Conservation (phyloP, 2,797 vertebrate genomes). For the Coregonus sp. region DNA sequence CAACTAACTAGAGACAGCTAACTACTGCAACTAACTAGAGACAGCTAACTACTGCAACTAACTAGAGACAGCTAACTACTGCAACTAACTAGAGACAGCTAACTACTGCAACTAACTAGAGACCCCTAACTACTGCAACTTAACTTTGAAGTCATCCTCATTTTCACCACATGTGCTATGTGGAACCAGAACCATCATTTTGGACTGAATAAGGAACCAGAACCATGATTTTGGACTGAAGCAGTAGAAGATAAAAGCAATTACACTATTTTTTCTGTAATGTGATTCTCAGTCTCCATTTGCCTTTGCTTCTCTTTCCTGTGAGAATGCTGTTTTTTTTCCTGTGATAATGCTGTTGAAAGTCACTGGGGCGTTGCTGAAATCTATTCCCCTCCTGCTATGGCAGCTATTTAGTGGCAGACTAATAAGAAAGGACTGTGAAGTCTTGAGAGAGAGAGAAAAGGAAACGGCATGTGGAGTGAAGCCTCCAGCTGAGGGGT, state of each 20-base stretch:
- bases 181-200: neutral
- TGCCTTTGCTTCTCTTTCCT: conserved; percentile 50
- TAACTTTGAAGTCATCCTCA: neutral
- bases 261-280: conserved; percentile 49
- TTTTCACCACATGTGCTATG: neutral
- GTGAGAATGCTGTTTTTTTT: conserved; percentile 37
- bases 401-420: conserved; percentile 57
- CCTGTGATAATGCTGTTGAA: conserved; percentile 44
- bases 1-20: no score
- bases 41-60: no score
- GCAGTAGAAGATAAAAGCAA: neutral
- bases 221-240: neutral
- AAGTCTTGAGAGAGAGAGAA: conserved; percentile 12
- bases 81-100: no score
- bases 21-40: no score
- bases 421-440: conserved; percentile 60
- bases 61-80: no score
- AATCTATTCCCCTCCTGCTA: conserved; percentile 61
- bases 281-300: conserved; percentile 55
- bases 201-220: neutral
- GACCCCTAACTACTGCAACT: neutral
- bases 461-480: conserved; percentile 47
- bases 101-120: neutral
- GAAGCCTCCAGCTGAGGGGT: conserved; percentile 19
- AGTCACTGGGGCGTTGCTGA: conserved; percentile 52